Evolutionary conservation across 2,797 vertebrate genomes (phyloP), one percentile per base, ranked within the genome.

Genomic region (Myotis myotis): DNA sequence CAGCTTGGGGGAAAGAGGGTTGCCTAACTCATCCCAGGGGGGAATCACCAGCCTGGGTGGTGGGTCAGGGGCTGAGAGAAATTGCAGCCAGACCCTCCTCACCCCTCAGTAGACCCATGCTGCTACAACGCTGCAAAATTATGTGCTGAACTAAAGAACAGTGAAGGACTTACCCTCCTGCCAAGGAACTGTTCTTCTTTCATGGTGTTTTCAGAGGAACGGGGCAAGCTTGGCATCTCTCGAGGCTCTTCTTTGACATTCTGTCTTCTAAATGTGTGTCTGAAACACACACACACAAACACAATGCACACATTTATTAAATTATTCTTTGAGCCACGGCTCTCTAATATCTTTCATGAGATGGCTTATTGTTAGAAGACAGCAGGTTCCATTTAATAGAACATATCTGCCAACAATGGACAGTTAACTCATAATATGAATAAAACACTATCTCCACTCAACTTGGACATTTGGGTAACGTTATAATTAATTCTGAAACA

Each of bases 171-270:
- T 81, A 99, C 99, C 98, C 98, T 99, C 91, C 99, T 98, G 79
- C 99, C 99, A 62, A 99, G 99, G 76, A 99, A 98, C 74, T 99
- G 99, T 28, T 99, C 99, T 83, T 99, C 99, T 88, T 99, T 96
- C 84, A 97, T 98, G 2, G 98, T 98, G 53, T 99, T 99, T 49
- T 99, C 99, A 0, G 98, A 98, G 0, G 99, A 98, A 85, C 99
- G 97, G 0, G 99, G 99, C n/a, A 99, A 98, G 62, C 97, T 99
- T 0, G 99, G 99, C 97, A 99, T 99, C 94, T 98, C 95, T 33
- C 98, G 97, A 0, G 95, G 98, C 68, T 99, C 98, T 30, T 96
- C 98, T 93, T 98, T 98, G 79, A 98, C 98, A 20, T 99, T 98
- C 89, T 99, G 98, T 97, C 99, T 99, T 97, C 98, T 99, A 71